Percentiles rank a stretch among this genome's conserved stretches.
Evolutionary conservation across 2,888 invertebrate species (phyloP).

Genomic region (Apomyelois bistriatella): DNA sequence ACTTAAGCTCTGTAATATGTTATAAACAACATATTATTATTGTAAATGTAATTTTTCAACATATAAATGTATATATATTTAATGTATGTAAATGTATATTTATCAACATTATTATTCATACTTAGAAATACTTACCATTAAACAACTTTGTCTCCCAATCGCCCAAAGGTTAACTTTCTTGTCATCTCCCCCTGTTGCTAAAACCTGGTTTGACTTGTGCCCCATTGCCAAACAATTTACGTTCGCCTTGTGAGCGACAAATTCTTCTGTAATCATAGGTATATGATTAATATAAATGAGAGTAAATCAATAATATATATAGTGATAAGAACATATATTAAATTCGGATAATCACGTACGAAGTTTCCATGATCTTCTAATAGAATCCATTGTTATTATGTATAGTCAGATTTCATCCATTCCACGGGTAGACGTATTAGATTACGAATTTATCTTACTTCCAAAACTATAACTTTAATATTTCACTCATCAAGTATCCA

Average conservation of each 20-base stretch:
- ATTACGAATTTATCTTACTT: background rate
- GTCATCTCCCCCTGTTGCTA: constrained; percentile 97
- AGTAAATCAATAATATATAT: background rate
- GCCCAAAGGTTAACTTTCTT: constrained; percentile 99
- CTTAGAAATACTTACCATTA: constrained; percentile 84
- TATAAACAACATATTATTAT: no score
- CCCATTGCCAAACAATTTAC: constrained; percentile 94
- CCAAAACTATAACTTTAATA: no score
- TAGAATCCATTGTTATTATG: constrained; percentile 62
- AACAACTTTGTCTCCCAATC: constrained; percentile 95
- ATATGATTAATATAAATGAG: background rate
- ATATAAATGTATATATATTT: background rate
- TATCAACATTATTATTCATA: no score
- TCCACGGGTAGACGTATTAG: constrained; percentile 22
- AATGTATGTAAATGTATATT: no score
- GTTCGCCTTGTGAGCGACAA: constrained; percentile 91
- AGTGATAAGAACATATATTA: background rate
- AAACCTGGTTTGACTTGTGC: constrained; percentile 93
- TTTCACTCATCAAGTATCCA: no score
- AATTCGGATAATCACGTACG: constrained; percentile 79
- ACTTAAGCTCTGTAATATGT: constrained; percentile 85
- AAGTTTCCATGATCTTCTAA: constrained; percentile 89
- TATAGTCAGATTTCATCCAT: constrained; percentile 38
- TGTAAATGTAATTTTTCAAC: no score
- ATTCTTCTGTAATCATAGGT: constrained; percentile 84